A percentile compares a stretch with the other conserved stretches of the same genome.
Conservation (phyloP, 2,797 vertebrate genomes). For the Chaenodraco wilsoni region DNA sequence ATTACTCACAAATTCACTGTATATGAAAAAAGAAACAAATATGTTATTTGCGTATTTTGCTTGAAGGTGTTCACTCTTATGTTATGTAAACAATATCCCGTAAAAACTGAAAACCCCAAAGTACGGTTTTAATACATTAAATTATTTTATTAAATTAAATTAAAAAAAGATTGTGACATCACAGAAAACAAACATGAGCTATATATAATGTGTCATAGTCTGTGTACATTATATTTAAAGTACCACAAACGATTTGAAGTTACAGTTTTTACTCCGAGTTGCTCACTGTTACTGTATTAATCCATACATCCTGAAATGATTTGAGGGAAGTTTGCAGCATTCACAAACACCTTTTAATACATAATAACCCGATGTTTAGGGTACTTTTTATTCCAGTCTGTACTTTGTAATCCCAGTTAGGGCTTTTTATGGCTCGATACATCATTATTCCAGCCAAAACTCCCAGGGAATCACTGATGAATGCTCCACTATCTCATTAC, state of each 20-base stretch:
- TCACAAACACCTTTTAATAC: background rate
- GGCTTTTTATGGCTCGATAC: background rate
- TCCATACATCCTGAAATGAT: background rate
- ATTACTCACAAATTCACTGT: background rate
- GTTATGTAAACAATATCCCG: background rate
- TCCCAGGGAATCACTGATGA: conserved; percentile 10
- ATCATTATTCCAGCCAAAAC: background rate
- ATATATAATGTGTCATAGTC: background rate
- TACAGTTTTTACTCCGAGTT: background rate
- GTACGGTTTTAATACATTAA: background rate
- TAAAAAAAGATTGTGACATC: background rate
- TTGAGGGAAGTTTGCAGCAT: background rate
- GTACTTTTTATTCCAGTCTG: background rate
- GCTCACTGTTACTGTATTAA: background rate
- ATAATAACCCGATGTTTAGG: background rate
- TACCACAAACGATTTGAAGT: background rate
- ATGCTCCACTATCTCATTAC: background rate
- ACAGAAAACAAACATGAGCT: background rate
- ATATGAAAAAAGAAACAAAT: background rate
- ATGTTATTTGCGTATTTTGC: background rate
- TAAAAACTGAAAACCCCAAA: background rate
- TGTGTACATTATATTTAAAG: background rate
- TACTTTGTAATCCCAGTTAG: background rate
- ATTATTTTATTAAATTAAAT: background rate
- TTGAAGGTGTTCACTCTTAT: background rate